Evolutionary conservation across 2,888 invertebrate genomes (phyloP).

Genomic region (Caenorhabditis sp.): DNA sequence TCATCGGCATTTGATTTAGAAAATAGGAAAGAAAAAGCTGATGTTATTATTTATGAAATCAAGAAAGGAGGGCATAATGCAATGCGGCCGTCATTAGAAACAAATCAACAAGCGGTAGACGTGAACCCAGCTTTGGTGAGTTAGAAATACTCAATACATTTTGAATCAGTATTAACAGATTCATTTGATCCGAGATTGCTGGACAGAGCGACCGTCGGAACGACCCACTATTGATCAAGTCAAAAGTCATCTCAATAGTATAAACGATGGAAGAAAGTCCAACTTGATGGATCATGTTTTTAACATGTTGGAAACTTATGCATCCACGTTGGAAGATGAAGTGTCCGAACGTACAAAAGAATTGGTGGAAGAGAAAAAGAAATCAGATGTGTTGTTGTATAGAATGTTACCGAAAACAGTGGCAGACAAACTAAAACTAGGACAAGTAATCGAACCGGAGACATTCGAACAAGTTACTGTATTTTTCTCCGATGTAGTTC

Average conservation of each 20-base stretch:
- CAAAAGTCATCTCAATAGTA: conserved; percentile 21
- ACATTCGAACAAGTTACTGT: conserved; percentile 55
- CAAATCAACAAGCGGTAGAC: background rate
- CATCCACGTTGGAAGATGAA: conserved; percentile 58
- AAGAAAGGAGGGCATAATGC: conserved; percentile 42
- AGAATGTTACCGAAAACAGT: conserved; percentile 58
- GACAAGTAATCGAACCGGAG: conserved; percentile 55
- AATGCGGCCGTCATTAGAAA: conserved; percentile 24
- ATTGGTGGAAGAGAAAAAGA: conserved; percentile 65
- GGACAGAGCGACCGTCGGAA: conserved; percentile 55
- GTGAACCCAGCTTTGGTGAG: conserved; percentile 24
- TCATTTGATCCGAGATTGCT: conserved; percentile 58
- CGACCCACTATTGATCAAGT: conserved; percentile 52
- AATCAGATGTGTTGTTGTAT: conserved; percentile 60
- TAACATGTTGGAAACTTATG: conserved; percentile 59
- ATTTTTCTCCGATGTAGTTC: conserved; percentile 63
- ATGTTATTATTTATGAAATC: conserved; percentile 44
- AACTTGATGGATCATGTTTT: conserved; percentile 67
- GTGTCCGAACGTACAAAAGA: conserved; percentile 48
- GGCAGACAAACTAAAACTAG: conserved; percentile 60
- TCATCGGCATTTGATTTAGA: conserved; percentile 31
- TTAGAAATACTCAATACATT: background rate
- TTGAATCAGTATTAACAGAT: conserved; percentile 11
- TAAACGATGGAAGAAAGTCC: conserved; percentile 37
- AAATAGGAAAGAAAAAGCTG: conserved; percentile 44